Evolutionary conservation across 2,113 vertebrate genomes (phyloP), one percentile per base, ranked within the genome.

Genomic region (Manacus vitellinus): DNA sequence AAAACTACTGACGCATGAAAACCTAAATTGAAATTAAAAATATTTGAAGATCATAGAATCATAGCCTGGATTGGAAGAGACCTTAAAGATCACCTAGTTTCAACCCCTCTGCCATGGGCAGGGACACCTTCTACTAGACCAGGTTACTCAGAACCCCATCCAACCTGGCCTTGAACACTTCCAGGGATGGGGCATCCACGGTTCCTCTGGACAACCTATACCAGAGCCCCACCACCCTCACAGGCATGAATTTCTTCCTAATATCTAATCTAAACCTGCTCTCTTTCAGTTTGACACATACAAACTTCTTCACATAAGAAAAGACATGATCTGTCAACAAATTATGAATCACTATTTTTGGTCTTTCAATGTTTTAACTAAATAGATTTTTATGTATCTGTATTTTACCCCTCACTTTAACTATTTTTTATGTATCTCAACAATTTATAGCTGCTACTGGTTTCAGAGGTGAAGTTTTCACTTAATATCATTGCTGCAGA

Each of bases 361-460:
- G 6, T 24, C 14, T 71, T 75, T 30, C 23, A 47, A 1, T 24
- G 5, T 65, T 85, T 78, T 52, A 81, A 56, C 8, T 22, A 37
- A 12, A n/a, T 5, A 37, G 5, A 68, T 31, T 10, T 72, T 39
- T 35, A 10, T 68, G 78, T 24, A 8, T n/a, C 10, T 13, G 3
- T 49, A 12, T 31, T 75, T 4, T 6, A 71, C 3, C 0, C 1
- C 1, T 9, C 9, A 16, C 4, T 61, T 61, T 27, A 59, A 8
- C 14, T 43, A 8, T 54, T 46, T 49, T 77, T 55, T 39, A 59
- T 54, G 33, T 62, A 49, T 55, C 43, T 79, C 24, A 54, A 49
- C 8, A 58, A 71, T 75, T 85, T 75, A 6, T 46, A 67, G 31
- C 10, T 24, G 23, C 3, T 75, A 19, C 20, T 71, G 14, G 2